Base-by-base conservation (phyloP, 2,797 vertebrate species). In the Choloepus didactylus region DNA sequence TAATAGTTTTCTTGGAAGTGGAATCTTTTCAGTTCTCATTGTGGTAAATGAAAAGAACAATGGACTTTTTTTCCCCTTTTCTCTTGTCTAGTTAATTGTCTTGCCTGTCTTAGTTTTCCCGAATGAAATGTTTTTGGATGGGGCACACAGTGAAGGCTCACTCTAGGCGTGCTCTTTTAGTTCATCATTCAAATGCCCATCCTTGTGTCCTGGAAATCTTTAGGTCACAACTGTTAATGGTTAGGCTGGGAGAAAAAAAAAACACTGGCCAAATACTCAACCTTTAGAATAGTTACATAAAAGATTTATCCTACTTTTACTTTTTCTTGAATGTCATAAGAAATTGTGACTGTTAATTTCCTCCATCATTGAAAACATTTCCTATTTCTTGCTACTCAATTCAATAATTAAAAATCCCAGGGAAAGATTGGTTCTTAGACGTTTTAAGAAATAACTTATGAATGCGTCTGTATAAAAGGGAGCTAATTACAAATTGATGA, bases 1-100 rank as follows among this genome's bases (percentile, higher is more conserved):
- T 97, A 97, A 98, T 97, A 97, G 92, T 88, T 97, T 82, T 95
- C 96, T 98, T 98, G 97, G 95, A 98, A 97, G 70, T 81, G n/a
- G 72, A 97, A 69, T 82, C 83, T 93, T 90, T 96, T 92, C 88
- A 96, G 35, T 98, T 98, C 97, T 96, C 83, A 94, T 90, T 96
- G 96, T 66, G 88, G 92, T 95, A 95, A 97, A 95, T 96, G 87
- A 95, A 96, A 87, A 95, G 86, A 95, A 95, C 95, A 97, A 96
- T 84, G 4, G 21, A 62, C 49, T 88, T 94, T 14, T 94, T 88
- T 46, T 7, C 5, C 31, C 16, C 72, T 67, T 94, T 97, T 96
- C 89, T 96, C 87, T 97, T 97, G 54, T 96, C 95, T 97, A 98
- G 97, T 87, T 92, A 97, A 98, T 97, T 87, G 87, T 88, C 82